Conservation (phyloP, 2,113 vertebrate genomes). For the Petroica traversi region DNA sequence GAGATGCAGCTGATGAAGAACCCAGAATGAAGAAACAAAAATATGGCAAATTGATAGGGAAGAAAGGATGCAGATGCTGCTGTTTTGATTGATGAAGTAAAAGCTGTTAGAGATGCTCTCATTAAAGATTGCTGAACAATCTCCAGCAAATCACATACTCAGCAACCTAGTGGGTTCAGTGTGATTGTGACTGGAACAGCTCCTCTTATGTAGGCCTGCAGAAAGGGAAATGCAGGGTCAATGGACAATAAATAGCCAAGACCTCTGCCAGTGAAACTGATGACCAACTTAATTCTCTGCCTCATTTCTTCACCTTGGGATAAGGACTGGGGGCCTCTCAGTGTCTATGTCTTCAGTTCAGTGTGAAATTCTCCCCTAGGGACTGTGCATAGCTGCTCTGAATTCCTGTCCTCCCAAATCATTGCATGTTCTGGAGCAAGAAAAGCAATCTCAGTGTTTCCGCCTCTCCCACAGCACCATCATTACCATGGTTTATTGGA, state of each 20-base stretch:
- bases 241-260: background rate
- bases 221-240: background rate
- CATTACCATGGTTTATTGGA: background rate
- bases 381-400: background rate
- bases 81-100: slow-evolving; percentile 14
- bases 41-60: background rate
- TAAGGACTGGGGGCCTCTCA: background rate
- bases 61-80: slow-evolving; percentile 1
- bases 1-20: slow-evolving; percentile 5
- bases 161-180: background rate
- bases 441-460: background rate
- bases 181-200: background rate
- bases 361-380: background rate
- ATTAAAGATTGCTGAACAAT: background rate
- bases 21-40: background rate
- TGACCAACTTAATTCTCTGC: background rate
- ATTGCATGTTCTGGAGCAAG: background rate
- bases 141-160: background rate
- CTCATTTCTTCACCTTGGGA: background rate
- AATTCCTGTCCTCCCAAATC: background rate
- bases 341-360: background rate
- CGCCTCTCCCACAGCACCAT: background rate
- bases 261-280: background rate
- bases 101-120: background rate
- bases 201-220: background rate